Base-by-base conservation (phyloP, 2,888 invertebrate species). In the Platynereis dumerilii region DNA sequence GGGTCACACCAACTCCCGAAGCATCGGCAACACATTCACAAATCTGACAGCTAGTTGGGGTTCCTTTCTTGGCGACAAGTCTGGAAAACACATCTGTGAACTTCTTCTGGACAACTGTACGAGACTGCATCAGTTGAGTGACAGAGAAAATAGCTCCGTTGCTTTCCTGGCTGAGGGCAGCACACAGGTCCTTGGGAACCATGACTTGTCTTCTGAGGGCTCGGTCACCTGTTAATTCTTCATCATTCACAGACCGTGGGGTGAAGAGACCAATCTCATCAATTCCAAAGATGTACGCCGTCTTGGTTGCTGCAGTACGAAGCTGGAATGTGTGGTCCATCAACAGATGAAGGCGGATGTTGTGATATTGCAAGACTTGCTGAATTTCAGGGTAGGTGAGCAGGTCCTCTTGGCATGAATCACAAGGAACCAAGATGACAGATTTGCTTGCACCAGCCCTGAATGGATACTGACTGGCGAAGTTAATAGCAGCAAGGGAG, bases 391-490 rank as follows among this genome's bases (percentile, higher is more conserved):
- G 20, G 68, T 64, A 70, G 24, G 44, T 42, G 24, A 63, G 44
- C 0, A 59, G n/a, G 29, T 29, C 26, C 45, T 69, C 87, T 70
- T 89, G 88, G 81, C 94, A 94, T 60, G 87, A 87, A 15, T 90
- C 88, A 84, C 94, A 95, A 0, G 93, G 91, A 78, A 95, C 80
- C 52, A 95, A 86, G 67, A 95, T 87, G 70, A 95, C 89, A 2
- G 91, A 91, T 80, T 92, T 91, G 0, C 93, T 91, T 27, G 91
- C 93, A 0, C 91, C 95, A 1, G 93, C 88, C 39, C 94, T 88
- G 87, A 92, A 93, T 66, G 91, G 88, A 83, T 91, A 90, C 0
- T 88, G 82, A 17, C 89, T 77, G 0, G 91, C 87, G 45, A 88
- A 87, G 15, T 85, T 77, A 83, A 91, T 90, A 0, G 91, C 90